Evolutionary conservation across 2,888 invertebrate genomes (phyloP).

Genomic region (Oligia latruncula): DNA sequence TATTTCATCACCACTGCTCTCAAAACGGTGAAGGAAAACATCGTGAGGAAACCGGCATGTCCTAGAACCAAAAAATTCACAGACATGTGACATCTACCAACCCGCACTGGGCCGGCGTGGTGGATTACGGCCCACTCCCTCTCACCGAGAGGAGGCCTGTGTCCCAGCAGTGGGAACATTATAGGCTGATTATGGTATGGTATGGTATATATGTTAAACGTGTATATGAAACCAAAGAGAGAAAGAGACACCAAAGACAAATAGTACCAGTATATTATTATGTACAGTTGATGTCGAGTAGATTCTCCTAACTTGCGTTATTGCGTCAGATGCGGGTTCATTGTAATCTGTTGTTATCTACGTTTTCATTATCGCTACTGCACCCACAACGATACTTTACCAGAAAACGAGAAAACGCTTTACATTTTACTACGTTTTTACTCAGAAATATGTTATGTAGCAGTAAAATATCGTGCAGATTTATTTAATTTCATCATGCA

Average conservation of each 20-base stretch:
- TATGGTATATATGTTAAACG: too few relatives aligned
- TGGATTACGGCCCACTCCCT: too few relatives aligned
- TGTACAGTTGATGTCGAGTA: not conserved
- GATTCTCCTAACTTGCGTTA: not conserved
- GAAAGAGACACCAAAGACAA: not conserved
- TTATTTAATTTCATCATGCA: slow-evolving; percentile 54
- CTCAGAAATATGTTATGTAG: not conserved
- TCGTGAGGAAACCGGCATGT: too few relatives aligned
- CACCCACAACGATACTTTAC: not conserved
- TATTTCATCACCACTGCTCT: too few relatives aligned
- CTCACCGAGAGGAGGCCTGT: too few relatives aligned
- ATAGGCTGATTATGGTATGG: too few relatives aligned
- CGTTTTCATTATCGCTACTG: slow-evolving; percentile 13
- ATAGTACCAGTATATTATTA: not conserved
- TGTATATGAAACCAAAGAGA: too few relatives aligned
- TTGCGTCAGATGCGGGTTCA: slow-evolving; percentile 3
- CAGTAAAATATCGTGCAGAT: slow-evolving; percentile 38
- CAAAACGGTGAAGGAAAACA: too few relatives aligned
- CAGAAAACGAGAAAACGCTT: not conserved
- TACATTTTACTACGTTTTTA: slow-evolving; percentile 15
- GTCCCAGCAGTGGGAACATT: too few relatives aligned
- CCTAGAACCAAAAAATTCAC: too few relatives aligned
- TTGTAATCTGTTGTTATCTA: slow-evolving; percentile 4
- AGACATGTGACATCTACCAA: too few relatives aligned
- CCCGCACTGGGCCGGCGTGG: too few relatives aligned